Conservation (phyloP, 2,113 vertebrate species). For the Neotoma lepida region DNA sequence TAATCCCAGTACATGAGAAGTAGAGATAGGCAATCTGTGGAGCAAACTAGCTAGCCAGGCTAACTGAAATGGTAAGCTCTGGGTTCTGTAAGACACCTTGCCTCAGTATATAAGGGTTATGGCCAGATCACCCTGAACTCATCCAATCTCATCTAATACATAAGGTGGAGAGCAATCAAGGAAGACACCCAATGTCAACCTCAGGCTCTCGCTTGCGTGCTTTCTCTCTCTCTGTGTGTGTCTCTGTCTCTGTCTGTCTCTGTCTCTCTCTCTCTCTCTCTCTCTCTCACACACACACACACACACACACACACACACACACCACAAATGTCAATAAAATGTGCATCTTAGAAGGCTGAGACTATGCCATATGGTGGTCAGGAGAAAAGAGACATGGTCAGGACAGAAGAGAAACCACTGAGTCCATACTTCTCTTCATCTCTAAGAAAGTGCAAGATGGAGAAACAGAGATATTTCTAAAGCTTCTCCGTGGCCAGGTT, state of each 20-base stretch:
- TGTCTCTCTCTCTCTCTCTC: no score
- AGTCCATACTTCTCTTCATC: background rate
- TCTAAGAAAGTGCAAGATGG: background rate
- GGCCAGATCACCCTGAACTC: background rate
- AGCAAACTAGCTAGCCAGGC: background rate
- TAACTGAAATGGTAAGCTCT: background rate
- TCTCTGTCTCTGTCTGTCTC: no score
- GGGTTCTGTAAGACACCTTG: background rate
- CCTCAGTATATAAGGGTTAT: background rate
- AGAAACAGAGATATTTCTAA: background rate
- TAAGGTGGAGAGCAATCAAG: background rate
- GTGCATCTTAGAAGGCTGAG: background rate
- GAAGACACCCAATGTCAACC: background rate
- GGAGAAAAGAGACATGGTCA: background rate
- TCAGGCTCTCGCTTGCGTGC: background rate
- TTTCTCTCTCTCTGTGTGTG: no score
- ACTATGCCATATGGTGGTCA: background rate
- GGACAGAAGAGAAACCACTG: background rate
- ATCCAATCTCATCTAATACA: background rate
- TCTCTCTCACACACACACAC: background rate
- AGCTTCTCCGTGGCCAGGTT: background rate
- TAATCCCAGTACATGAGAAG: no score
- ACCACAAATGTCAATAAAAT: background rate
- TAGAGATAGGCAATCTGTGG: background rate
- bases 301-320: background rate